Conservation (phyloP, 2,888 invertebrate species). For the Pseudococcus longispinus region DNA sequence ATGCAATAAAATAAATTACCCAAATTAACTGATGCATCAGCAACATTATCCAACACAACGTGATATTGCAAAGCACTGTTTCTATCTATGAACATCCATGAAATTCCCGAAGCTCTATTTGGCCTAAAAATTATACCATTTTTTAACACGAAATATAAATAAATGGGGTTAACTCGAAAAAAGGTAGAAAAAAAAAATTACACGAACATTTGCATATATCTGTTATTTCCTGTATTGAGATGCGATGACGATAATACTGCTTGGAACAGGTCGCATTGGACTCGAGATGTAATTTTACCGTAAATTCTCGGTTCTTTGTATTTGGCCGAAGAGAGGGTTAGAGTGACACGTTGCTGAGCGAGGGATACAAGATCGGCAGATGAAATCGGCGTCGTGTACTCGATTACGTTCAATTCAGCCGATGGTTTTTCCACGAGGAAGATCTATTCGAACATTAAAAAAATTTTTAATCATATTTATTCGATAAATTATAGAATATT, state of each 20-base stretch:
- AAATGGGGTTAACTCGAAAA: too few species aligned
- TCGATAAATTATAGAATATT: background rate
- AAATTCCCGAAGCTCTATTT: slow-evolving; percentile 69
- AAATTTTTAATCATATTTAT: background rate
- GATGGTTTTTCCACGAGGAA: slow-evolving; percentile 76
- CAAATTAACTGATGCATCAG: slow-evolving; percentile 57
- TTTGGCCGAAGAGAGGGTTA: slow-evolving; percentile 75
- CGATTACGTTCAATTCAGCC: slow-evolving; percentile 77
- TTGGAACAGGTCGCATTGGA: slow-evolving; percentile 82
- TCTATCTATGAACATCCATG: slow-evolving; percentile 79
- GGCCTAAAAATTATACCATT: slow-evolving; percentile 3
- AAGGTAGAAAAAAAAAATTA: background rate
- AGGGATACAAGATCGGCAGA: slow-evolving; percentile 77
- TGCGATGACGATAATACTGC: slow-evolving; percentile 62
- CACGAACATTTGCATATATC: slow-evolving; percentile 28
- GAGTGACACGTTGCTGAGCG: slow-evolving; percentile 71
- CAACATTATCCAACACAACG: slow-evolving; percentile 67
- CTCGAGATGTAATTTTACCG: slow-evolving; percentile 76
- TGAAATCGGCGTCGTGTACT: slow-evolving; percentile 79
- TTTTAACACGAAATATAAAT: background rate
- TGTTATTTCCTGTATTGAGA: background rate
- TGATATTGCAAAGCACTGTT: slow-evolving; percentile 81
- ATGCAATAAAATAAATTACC: slow-evolving; percentile 5
- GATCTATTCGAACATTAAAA: slow-evolving; percentile 63
- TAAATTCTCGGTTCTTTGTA: slow-evolving; percentile 73